Evolutionary conservation across 2,113 vertebrate species (phyloP).

Genomic region (Myrmecobius fasciatus): DNA sequence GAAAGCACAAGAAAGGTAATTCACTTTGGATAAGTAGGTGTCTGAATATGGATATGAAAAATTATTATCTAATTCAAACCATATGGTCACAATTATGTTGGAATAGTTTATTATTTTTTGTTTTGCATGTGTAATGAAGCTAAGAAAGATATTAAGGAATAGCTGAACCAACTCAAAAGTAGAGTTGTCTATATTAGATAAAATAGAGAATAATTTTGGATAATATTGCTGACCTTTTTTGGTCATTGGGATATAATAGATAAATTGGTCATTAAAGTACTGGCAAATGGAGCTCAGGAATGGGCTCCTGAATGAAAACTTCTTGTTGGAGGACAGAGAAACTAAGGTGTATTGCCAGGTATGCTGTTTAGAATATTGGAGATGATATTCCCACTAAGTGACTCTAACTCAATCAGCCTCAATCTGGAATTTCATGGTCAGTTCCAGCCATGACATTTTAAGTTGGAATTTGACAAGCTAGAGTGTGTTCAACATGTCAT

Average conservation of each 20-base stretch:
- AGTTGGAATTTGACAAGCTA: not conserved
- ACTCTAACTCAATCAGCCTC: not conserved
- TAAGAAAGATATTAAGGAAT: not conserved
- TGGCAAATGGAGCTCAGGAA: not conserved
- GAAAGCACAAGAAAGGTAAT: not conserved
- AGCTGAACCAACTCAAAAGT: not conserved
- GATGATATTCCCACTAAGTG: not conserved
- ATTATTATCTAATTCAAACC: slow-evolving; percentile 26
- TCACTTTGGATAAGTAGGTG: slow-evolving; percentile 38
- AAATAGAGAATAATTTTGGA: not conserved
- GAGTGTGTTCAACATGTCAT: not conserved
- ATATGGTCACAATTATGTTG: slow-evolving; percentile 30
- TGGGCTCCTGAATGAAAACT: not conserved
- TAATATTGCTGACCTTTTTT: slow-evolving; percentile 18
- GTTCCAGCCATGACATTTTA: not conserved
- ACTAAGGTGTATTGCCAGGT: not conserved
- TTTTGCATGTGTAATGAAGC: slow-evolving; percentile 21
- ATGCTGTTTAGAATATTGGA: not conserved
- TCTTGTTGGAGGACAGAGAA: not conserved
- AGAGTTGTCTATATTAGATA: not conserved
- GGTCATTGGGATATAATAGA: not conserved
- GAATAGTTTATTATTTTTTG: not conserved
- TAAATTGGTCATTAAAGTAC: not conserved
- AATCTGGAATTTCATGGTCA: not conserved
- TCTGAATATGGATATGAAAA: not conserved